Evolutionary conservation across 2,797 vertebrate species (phyloP).

Genomic region (Sciaenops ocellatus): DNA sequence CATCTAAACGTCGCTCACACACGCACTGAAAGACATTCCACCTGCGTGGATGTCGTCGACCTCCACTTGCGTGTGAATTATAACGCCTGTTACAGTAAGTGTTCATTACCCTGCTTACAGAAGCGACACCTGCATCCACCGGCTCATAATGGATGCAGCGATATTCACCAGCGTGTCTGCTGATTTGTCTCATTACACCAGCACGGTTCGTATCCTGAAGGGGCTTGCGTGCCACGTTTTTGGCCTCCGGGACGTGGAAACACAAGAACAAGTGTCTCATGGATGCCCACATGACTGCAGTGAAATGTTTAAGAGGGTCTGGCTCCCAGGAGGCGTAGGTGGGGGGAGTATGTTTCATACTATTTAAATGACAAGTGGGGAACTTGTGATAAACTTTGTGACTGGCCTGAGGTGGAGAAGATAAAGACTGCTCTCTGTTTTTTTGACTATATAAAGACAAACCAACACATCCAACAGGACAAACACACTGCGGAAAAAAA

Average conservation of each 20-base stretch:
- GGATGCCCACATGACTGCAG: constrained; percentile 33
- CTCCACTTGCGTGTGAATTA: not conserved
- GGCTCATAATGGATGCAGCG: too few species aligned
- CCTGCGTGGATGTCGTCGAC: not conserved
- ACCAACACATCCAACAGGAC: not conserved
- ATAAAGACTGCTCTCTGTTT: constrained; percentile 3
- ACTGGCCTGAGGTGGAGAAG: constrained; percentile 31
- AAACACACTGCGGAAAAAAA: constrained; percentile 19
- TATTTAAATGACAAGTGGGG: too few species aligned
- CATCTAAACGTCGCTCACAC: not conserved
- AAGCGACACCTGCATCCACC: not conserved
- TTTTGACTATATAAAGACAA: not conserved
- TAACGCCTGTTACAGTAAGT: not conserved
- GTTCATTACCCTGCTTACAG: not conserved
- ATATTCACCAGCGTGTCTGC: not conserved
- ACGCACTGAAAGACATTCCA: not conserved
- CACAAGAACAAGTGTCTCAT: constrained; percentile 3
- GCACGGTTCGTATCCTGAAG: not conserved
- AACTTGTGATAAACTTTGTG: constrained; percentile 37
- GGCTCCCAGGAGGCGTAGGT: not conserved
- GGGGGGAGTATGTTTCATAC: not conserved
- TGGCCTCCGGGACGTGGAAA: not conserved
- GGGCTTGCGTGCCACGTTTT: not conserved
- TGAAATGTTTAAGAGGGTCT: not conserved
- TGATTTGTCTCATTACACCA: not conserved